phyloP scores from a whole-genome alignment of 2,113 vertebrate genomes.

The Raja brachyura region DNA sequence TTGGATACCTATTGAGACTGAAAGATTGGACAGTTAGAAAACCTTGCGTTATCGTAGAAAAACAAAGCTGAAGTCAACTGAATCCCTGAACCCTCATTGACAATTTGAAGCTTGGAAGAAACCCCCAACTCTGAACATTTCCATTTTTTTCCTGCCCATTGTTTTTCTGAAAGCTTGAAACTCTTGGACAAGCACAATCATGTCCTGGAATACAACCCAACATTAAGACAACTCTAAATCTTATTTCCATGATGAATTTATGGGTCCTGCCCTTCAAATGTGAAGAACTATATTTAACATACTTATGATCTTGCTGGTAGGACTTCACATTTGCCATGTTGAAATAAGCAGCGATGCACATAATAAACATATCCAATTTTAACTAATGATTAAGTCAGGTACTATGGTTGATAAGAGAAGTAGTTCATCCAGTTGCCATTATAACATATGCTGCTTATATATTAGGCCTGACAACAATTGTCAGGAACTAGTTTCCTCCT shows the following conservation, averaged over 20 bases:
- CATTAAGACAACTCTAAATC: neutral
- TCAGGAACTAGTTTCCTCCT: neutral
- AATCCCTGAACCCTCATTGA: neutral
- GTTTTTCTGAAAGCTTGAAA: neutral
- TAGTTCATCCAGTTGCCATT: neutral
- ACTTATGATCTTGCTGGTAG: neutral
- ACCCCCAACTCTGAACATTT: neutral
- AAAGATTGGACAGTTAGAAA: conserved; percentile 27
- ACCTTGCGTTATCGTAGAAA: neutral
- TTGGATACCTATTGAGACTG: conserved; percentile 18
- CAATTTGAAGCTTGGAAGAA: neutral
- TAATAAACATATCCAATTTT: neutral
- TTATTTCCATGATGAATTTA: neutral
- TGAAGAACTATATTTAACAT: neutral
- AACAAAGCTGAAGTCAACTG: neutral
- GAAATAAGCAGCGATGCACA: neutral
- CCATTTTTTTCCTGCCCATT: neutral
- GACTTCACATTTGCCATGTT: neutral
- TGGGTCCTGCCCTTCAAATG: neutral
- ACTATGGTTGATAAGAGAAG: neutral
- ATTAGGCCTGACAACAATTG: neutral
- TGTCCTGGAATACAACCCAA: neutral
- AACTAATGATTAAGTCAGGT: too few species aligned
- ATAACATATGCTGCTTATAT: too few species aligned
- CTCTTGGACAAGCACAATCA: neutral